Percentiles rank a stretch among this genome's conserved stretches.
phyloP scores from a whole-genome alignment of 2,113 vertebrate species.

The Deroptyus accipitrinus region DNA sequence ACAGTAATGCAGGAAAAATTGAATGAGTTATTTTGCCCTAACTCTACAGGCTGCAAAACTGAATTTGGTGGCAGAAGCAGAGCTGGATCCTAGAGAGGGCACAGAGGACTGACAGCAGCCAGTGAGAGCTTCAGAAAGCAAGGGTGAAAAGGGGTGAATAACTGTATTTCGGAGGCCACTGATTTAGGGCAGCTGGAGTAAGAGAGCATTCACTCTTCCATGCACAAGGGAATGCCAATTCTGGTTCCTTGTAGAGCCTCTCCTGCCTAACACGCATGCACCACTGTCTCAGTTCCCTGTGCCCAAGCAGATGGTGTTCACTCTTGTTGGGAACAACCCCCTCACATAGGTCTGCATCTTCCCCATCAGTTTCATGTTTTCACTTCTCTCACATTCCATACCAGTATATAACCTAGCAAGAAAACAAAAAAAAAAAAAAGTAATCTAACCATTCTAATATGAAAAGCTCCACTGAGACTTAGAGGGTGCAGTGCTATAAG shows the following conservation, averaged over 20 bases:
- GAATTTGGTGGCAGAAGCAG: neutral
- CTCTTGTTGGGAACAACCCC: rapidly evolving
- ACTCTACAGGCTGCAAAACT: neutral
- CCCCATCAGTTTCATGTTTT: neutral
- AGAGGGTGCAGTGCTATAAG: neutral
- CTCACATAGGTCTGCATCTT: neutral
- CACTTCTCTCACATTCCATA: neutral
- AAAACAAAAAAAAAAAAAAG: neutral
- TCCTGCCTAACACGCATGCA: neutral
- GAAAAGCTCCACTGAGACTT: neutral
- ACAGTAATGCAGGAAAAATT: neutral
- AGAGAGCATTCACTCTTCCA: neutral
- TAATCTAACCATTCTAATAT: neutral
- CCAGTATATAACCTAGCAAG: neutral
- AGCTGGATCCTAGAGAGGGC: neutral
- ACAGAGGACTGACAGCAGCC: neutral
- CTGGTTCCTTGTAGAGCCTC: neutral
- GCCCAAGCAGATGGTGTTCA: neutral
- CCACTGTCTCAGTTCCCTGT: rapidly evolving
- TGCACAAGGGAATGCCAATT: neutral
- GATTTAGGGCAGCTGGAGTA: neutral
- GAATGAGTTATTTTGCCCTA: neutral
- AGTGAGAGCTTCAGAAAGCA: rapidly evolving
- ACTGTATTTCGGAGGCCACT: neutral
- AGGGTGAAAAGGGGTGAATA: neutral